Evolutionary conservation across 2,797 vertebrate genomes (phyloP).

Genomic region (Pipistrellus nathusii): DNA sequence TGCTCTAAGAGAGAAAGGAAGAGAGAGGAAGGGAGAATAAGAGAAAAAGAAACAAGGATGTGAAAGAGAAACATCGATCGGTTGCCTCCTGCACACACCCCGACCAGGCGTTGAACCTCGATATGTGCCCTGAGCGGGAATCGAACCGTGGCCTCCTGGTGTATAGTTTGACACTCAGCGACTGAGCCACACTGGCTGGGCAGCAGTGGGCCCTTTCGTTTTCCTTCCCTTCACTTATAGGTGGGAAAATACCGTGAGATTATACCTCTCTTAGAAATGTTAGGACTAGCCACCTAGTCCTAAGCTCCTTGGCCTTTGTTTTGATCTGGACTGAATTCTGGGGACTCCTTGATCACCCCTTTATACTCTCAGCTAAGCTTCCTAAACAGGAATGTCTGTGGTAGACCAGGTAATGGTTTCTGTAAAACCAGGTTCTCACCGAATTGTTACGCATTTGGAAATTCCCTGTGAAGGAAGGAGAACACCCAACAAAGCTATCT

Average conservation of each 20-base stretch:
- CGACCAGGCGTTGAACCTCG: neutral
- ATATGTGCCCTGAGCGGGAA: too few species aligned
- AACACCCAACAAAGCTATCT: neutral
- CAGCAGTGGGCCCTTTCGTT: neutral
- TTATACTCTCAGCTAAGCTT: neutral
- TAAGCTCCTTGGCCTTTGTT: neutral
- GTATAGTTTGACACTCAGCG: neutral
- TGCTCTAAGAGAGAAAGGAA: too few species aligned
- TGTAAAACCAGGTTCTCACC: neutral
- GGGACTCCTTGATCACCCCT: neutral
- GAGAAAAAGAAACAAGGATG: neutral
- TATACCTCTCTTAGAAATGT: neutral
- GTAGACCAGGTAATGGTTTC: neutral
- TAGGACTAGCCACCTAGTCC: neutral
- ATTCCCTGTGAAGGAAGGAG: neutral
- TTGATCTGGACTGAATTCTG: neutral
- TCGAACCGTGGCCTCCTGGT: neutral
- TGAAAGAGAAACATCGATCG: neutral
- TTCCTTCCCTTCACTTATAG: neutral
- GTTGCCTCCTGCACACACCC: neutral
- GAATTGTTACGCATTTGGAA: slow-evolving; percentile 1
- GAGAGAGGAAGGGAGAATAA: too few species aligned
- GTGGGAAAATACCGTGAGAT: neutral
- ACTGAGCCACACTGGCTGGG: neutral
- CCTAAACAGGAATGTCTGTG: neutral